Evolutionary conservation across 35 echinoderm and acorn worm species (phyloP).

Genomic region (Hemicentrotus pulcherrimus): DNA sequence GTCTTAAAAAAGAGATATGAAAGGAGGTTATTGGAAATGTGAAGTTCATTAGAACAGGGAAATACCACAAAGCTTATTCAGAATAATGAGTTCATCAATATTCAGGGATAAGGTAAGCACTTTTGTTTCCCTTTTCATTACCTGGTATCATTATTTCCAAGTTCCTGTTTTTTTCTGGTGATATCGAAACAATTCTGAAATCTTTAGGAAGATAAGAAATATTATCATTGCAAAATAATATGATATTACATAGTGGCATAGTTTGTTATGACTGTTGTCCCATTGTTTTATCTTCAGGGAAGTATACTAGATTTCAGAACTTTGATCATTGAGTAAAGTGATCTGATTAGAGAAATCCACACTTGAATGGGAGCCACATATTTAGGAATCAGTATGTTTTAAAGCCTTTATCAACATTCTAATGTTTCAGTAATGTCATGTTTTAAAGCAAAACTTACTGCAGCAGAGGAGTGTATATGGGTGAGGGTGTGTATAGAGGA

Average conservation of each 20-base stretch:
- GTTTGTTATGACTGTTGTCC: not conserved
- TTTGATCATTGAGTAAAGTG: not conserved
- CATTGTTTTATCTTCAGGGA: not conserved
- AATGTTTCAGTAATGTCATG: not conserved
- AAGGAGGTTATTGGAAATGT: not conserved
- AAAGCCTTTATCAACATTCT: not conserved
- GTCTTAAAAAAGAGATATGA: not conserved
- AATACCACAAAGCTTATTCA: not conserved
- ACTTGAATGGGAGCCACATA: not conserved
- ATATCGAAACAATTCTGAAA: not conserved
- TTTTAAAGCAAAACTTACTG: not conserved
- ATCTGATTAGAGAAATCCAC: not conserved
- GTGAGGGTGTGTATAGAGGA: not conserved
- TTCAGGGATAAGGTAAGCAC: not conserved
- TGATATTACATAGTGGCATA: not conserved
- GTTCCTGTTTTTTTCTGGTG: not conserved
- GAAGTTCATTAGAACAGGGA: not conserved
- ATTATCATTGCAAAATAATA: not conserved
- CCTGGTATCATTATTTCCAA: not conserved
- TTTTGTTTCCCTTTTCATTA: not conserved
- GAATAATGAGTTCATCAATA: not conserved
- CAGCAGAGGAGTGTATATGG: not conserved
- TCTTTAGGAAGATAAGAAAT: not conserved
- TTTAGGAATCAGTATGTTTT: not conserved
- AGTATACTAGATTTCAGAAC: not conserved